Percentiles rank a stretch among this genome's conserved stretches.
Conservation (phyloP, 1,140 invertebrate genomes). For the Ostrea denselamellosa region DNA sequence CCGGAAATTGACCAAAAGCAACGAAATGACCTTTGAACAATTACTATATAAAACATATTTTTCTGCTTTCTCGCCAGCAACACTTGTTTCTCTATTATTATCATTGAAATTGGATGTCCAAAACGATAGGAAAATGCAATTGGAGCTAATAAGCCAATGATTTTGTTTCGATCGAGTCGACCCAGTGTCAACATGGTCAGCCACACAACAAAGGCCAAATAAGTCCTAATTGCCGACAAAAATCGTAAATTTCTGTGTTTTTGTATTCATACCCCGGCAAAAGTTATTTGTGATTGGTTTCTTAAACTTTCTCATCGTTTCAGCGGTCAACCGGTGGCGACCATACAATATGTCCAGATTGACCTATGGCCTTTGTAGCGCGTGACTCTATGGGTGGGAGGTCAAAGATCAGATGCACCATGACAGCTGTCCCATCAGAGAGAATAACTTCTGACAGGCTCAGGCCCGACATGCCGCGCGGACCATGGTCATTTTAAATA, state of each 20-base stretch:
- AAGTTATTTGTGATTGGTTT: conserved; percentile 30
- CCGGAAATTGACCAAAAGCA: conserved; percentile 29
- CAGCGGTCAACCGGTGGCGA: conserved; percentile 30
- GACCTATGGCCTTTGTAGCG: conserved; percentile 25
- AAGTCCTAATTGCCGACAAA: conserved; percentile 39
- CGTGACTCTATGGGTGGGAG: conserved; percentile 32
- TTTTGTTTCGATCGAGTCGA: conserved; percentile 35
- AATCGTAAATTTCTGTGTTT: conserved; percentile 31
- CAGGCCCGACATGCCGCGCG: conserved; percentile 14
- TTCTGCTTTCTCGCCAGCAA: conserved; percentile 33
- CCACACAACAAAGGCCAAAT: background rate
- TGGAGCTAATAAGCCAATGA: conserved; percentile 39
- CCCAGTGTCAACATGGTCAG: conserved; percentile 28
- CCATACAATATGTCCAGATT: conserved; percentile 34
- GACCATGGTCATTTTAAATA: conserved; percentile 24
- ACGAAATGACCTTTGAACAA: background rate
- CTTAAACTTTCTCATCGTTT: conserved; percentile 34
- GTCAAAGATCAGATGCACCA: conserved; percentile 33
- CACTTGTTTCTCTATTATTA: conserved; percentile 26
- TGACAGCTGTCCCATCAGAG: conserved; percentile 18
- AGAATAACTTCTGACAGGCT: conserved; percentile 12
- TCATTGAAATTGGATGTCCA: conserved; percentile 31
- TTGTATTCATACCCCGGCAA: conserved; percentile 22
- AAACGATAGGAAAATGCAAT: conserved; percentile 36
- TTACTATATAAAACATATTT: conserved; percentile 31